These are phyloP conservation scores for Hydractinia symbiolongicarpus DNA, from an alignment of 30 jellyfish, hydroid and myxozoan species.

Conservation along the genomic window DNA sequence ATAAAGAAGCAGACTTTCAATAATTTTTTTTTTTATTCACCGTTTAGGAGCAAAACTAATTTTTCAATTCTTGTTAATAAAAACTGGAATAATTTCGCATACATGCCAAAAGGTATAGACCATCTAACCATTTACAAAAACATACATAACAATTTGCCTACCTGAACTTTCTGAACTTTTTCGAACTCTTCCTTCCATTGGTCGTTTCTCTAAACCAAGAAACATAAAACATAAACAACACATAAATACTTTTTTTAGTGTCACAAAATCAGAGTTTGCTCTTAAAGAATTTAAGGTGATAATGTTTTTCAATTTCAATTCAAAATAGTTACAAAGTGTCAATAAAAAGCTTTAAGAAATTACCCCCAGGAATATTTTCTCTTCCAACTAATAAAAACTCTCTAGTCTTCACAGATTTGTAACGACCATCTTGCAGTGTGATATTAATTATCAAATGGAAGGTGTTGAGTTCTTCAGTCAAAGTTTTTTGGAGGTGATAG, in stretches of 20 bases:
- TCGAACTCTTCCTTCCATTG: slow-evolving; percentile 1
- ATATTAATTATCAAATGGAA: not conserved
- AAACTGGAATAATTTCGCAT: too few relatives aligned
- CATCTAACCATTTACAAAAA: too few relatives aligned
- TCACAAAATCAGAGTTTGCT: too few relatives aligned
- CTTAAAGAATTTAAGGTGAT: too few relatives aligned
- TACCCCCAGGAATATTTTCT: slow-evolving; percentile 13
- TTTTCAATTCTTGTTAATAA: too few relatives aligned
- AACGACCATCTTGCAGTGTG: slow-evolving; percentile 7
- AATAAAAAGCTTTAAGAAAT: not conserved
- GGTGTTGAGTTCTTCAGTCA: slow-evolving; percentile 1
- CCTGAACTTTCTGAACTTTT: not conserved
- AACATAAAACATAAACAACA: not conserved
- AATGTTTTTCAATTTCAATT: too few relatives aligned
- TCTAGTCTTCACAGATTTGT: not conserved
- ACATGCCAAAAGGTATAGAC: too few relatives aligned
- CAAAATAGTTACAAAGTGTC: not conserved
- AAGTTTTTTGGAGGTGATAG: slow-evolving; percentile 1
- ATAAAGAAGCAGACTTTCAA: too few relatives aligned
- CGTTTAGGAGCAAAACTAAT: too few relatives aligned
- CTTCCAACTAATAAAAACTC: slow-evolving; percentile 20
- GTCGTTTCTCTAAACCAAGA: not conserved
- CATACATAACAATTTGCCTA: not conserved
- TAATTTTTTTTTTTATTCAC: too few relatives aligned
- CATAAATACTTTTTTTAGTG: too few relatives aligned